Evolutionary conservation across 2,113 vertebrate species (phyloP).

Genomic region (Cyanoderma ruficeps): DNA sequence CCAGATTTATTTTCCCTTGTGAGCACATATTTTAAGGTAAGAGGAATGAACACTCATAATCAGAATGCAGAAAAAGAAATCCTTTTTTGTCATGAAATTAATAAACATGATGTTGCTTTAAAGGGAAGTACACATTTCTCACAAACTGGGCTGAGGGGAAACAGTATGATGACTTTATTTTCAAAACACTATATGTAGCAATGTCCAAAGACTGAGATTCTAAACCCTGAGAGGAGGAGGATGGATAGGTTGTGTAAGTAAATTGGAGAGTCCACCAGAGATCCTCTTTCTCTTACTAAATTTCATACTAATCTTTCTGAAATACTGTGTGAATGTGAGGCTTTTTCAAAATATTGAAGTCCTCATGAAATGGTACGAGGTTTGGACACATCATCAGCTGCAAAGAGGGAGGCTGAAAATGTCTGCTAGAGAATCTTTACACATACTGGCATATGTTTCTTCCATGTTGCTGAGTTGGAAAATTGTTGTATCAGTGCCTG

Average conservation of each 20-base stretch:
- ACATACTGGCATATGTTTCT: neutral
- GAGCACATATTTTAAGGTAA: conserved; percentile 2
- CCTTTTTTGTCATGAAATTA: neutral
- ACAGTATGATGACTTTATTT: neutral
- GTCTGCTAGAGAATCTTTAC: neutral
- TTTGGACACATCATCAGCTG: neutral
- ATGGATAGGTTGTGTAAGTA: neutral
- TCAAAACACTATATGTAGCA: neutral
- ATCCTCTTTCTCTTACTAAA: neutral
- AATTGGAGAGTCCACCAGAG: neutral
- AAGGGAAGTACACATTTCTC: conserved; percentile 18
- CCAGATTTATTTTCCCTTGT: conserved; percentile 30
- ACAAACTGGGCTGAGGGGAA: neutral
- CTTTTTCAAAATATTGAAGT: neutral
- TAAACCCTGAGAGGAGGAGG: neutral
- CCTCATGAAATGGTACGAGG: neutral
- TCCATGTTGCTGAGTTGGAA: neutral
- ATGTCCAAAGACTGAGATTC: neutral
- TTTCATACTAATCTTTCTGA: neutral
- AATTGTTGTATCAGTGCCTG: neutral
- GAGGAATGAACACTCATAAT: neutral
- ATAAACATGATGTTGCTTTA: conserved; percentile 35
- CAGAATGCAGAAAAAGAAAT: conserved; percentile 1
- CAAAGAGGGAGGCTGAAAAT: neutral
- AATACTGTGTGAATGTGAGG: neutral